A percentile compares a stretch with the other conserved stretches of the same genome.
phyloP scores from a whole-genome alignment of 2,113 vertebrate genomes.

The Albula goreensis region DNA sequence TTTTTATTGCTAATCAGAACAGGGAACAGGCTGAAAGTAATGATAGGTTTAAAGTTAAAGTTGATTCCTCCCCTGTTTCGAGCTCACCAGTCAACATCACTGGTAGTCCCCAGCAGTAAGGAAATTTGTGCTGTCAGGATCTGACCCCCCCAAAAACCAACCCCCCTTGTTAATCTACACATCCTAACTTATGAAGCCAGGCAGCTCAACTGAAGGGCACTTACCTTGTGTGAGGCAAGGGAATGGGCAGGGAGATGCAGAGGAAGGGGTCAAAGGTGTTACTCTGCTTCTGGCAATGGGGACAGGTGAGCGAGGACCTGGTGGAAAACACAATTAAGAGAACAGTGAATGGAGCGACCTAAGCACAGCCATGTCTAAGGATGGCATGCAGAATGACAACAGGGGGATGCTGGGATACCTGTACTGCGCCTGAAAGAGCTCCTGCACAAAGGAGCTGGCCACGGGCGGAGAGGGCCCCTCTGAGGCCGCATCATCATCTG shows the following conservation, averaged over 20 bases:
- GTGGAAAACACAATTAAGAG: slow-evolving; percentile 15
- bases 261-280: slow-evolving; percentile 98
- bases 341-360: neutral
- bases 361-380: neutral
- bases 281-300: slow-evolving; percentile 97
- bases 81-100: too few relatives aligned
- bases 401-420: slow-evolving; percentile 67
- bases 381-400: neutral
- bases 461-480: slow-evolving; percentile 87
- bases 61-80: too few relatives aligned
- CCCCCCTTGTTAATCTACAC: neutral
- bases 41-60: too few relatives aligned
- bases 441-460: slow-evolving; percentile 93
- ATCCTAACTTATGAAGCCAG: neutral
- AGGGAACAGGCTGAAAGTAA: too few relatives aligned
- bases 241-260: slow-evolving; percentile 95
- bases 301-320: slow-evolving; percentile 95
- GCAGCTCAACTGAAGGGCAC: slow-evolving; percentile 24
- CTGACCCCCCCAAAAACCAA: too few relatives aligned
- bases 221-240: slow-evolving; percentile 93
- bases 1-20: too few relatives aligned
- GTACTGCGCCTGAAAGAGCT: slow-evolving; percentile 98
- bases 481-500: slow-evolving; percentile 75
- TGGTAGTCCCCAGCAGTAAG: neutral
- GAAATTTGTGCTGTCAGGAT: neutral